These are phyloP conservation scores for Echeneis naucrates DNA, from an alignment of 2,797 vertebrate species.

Conservation along the genomic window DNA sequence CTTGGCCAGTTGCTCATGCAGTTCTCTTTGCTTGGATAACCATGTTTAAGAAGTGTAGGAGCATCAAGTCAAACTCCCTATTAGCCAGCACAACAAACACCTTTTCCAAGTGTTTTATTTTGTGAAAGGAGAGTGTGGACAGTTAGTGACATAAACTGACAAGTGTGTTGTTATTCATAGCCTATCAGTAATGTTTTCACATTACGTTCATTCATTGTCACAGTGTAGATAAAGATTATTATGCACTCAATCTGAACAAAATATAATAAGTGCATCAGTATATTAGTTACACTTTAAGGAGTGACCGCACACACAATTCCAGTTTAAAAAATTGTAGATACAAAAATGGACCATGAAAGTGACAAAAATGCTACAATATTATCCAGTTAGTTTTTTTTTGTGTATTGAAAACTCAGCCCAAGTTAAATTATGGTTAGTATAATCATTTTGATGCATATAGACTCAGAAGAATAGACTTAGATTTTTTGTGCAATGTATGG, in stretches of 20 bases:
- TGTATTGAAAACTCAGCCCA: neutral
- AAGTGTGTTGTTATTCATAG: neutral
- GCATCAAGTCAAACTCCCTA: slow-evolving; percentile 61
- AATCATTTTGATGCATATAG: neutral
- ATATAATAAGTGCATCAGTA: neutral
- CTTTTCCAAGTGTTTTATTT: slow-evolving; percentile 3
- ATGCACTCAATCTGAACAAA: neutral
- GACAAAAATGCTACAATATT: neutral
- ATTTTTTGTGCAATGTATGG: neutral
- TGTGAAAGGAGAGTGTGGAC: slow-evolving; percentile 16
- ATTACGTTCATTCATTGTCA: neutral
- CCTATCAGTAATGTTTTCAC: neutral
- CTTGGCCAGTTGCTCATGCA: slow-evolving; percentile 65
- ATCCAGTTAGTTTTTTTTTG: neutral
- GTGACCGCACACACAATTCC: neutral
- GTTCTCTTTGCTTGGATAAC: slow-evolving; percentile 58
- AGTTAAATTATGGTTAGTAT: neutral
- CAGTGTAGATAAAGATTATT: neutral
- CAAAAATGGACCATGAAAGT: neutral
- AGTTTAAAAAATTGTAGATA: neutral
- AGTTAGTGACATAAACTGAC: neutral
- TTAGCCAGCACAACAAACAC: slow-evolving; percentile 53
- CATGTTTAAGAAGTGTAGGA: slow-evolving; percentile 55
- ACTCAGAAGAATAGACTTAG: neutral
- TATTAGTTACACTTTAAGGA: neutral